Conservation (phyloP, 2,797 vertebrate species). For the Dendrocincla tyrannina region DNA sequence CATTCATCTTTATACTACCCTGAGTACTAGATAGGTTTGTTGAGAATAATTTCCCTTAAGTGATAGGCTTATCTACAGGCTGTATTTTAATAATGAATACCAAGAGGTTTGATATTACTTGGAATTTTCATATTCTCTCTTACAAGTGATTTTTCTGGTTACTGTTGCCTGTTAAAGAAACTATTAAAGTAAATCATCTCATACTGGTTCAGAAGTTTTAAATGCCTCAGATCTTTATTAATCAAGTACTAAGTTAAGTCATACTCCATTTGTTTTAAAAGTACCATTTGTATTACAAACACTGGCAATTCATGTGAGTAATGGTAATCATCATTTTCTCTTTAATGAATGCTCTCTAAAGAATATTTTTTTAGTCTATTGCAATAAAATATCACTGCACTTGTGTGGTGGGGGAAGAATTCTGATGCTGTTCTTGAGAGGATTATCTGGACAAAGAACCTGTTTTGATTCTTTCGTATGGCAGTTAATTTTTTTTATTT, state of each 20-base stretch:
- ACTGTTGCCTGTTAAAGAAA: conserved; percentile 5
- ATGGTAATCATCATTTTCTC: neutral
- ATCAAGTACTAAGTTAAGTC: neutral
- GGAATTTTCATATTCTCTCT: conserved; percentile 19
- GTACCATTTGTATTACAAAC: neutral
- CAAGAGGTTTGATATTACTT: neutral
- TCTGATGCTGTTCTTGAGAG: neutral
- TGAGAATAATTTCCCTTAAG: conserved; percentile 47
- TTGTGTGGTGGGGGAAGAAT: fast-evolving
- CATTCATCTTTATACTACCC: neutral
- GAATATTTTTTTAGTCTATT: neutral
- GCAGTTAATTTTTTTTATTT: neutral
- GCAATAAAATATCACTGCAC: neutral
- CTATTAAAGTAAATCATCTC: neutral
- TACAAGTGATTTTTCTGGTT: neutral
- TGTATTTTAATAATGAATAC: conserved; percentile 50
- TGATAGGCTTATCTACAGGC: conserved; percentile 9
- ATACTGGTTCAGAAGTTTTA: neutral
- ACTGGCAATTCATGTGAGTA: neutral
- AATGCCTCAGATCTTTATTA: neutral
- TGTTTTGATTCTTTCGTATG: too few relatives aligned
- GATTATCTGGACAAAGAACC: neutral
- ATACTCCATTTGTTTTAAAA: neutral
- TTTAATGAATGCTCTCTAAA: neutral
- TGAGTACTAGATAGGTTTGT: neutral